Evolutionary conservation across 2,113 vertebrate species (phyloP), one percentile per base, ranked within the genome.

Genomic region (Amphiprion percula): DNA sequence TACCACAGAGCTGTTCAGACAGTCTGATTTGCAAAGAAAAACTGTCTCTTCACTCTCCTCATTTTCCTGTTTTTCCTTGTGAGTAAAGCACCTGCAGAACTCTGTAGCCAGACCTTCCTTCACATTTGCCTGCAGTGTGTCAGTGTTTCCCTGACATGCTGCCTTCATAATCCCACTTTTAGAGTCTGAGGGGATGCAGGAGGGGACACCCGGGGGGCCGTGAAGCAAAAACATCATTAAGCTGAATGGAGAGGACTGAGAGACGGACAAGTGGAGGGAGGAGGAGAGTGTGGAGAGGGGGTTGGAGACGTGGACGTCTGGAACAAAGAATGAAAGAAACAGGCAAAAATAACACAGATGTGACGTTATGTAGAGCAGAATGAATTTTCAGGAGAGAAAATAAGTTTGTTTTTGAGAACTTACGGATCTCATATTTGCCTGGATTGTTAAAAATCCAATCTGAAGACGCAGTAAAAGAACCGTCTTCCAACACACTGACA

Each of bases 401-500:
- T 37, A 24, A 23, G 1, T 55, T 80, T 62, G 24, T 11, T 72
- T 15, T 33, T 7, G 26, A 50, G 52, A 56, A 70, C 81, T 63
- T 39, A 90, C 84, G 68, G 17, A 82, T 65, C 73, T 85, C 23
- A 65, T 77, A 50, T 58, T 69, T 72, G 56, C 78, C 86, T 24
- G 77, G 68, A 39, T 52, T 46, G 41, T 85, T 71, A 24, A 60
- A 74, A 77, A 52, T 63, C 74, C 79, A 82, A 0, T 80, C 52
- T 16, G 4, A 65, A 21, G 68, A 77, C 64, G 44, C 10, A 55
- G 21, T 26, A 80, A 89, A 90, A 30, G 85, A 86, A 23, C 77
- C 85, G 2, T 80, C 82, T 23, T 86, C 80, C 62, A 17, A 63
- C 47, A 92, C 61, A 6, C 19, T 84, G 66, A 87, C 85, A 61